Evolutionary conservation across 1,140 invertebrate genomes (phyloP).

Genomic region (Sycophaga agraensis): DNA sequence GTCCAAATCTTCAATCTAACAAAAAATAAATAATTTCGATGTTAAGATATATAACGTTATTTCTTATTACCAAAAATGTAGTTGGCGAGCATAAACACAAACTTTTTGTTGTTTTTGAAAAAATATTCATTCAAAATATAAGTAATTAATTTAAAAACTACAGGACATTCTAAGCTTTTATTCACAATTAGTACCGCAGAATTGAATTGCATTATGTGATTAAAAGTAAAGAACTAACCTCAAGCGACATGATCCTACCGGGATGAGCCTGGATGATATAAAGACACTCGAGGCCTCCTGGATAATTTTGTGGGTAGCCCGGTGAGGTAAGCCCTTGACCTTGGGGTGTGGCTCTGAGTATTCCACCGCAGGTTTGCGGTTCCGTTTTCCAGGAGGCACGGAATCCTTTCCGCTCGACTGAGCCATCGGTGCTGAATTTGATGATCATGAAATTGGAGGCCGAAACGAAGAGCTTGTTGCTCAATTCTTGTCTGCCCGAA

Average conservation of each 20-base stretch:
- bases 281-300: conserved; percentile 90
- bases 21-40: neutral
- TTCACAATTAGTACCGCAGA: no score
- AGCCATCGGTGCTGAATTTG: conserved; percentile 91
- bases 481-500: conserved; percentile 83
- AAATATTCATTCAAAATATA: no score
- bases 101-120: no score
- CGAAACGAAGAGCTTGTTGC: conserved; percentile 83
- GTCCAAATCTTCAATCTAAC: conserved; percentile 82
- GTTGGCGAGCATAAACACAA: no score
- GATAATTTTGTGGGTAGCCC: conserved; percentile 89
- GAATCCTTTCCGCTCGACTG: conserved; percentile 92
- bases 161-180: no score
- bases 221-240: conserved; percentile 56
- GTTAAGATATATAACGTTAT: neutral
- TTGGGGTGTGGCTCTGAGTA: conserved; percentile 77
- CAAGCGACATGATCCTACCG: conserved; percentile 83
- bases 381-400: conserved; percentile 92
- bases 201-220: no score
- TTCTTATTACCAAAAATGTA: neutral
- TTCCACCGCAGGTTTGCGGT: conserved; percentile 84
- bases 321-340: conserved; percentile 83
- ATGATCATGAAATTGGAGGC: conserved; percentile 98
- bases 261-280: conserved; percentile 88
- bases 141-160: no score